These are phyloP conservation scores for Fragum whitleyi DNA, from an alignment of 2,888 invertebrate species.

Conservation along the genomic window DNA sequence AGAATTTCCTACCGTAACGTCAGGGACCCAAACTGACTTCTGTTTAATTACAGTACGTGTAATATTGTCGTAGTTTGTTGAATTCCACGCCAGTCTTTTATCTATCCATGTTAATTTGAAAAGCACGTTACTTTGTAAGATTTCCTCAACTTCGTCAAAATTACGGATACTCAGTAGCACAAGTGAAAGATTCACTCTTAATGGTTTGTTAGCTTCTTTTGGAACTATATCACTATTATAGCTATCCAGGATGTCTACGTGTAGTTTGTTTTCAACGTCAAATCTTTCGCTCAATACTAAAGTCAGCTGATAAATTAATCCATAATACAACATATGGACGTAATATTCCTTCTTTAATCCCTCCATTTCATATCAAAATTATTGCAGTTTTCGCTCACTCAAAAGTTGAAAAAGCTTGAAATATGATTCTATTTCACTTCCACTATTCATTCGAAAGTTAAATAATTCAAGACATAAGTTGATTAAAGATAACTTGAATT, in stretches of 20 bases:
- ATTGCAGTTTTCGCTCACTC: no score
- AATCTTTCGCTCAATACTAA: background rate
- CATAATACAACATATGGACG: no score
- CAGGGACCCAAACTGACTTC: background rate
- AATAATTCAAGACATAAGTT: no score
- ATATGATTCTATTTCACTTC: no score
- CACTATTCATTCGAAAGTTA: no score
- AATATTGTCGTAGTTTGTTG: background rate
- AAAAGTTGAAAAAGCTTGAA: no score
- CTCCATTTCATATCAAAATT: no score
- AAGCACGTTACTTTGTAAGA: background rate
- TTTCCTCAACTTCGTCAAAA: slow-evolving; percentile 12
- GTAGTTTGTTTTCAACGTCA: background rate
- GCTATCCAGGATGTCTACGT: background rate
- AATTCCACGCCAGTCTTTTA: slow-evolving; percentile 3
- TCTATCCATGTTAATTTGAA: background rate
- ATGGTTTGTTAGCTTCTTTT: background rate
- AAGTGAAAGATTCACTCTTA: background rate
- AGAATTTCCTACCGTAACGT: background rate
- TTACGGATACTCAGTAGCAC: background rate
- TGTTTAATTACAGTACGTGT: background rate
- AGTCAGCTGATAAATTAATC: background rate
- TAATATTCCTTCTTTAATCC: no score
- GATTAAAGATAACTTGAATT: no score
- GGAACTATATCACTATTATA: background rate